Evolutionary conservation across 2,888 invertebrate genomes (phyloP).

Genomic region (Diabrotica balteata): DNA sequence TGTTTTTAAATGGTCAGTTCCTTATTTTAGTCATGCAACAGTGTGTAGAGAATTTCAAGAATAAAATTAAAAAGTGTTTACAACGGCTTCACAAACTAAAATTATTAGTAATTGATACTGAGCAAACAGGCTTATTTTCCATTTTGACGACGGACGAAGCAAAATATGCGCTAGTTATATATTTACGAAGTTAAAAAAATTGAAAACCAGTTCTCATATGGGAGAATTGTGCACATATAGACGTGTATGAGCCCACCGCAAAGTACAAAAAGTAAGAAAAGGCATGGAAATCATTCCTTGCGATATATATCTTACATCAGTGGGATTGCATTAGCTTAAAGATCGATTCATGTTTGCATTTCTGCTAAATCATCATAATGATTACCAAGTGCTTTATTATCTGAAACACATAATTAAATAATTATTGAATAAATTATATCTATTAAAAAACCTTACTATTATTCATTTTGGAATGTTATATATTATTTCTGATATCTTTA

Average conservation of each 20-base stretch:
- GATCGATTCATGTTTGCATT: too few relatives aligned
- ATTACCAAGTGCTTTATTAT: too few relatives aligned
- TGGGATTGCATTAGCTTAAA: background rate
- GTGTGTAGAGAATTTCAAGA: background rate
- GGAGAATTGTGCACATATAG: constrained; percentile 45
- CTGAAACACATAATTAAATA: too few relatives aligned
- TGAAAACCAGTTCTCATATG: constrained; percentile 36
- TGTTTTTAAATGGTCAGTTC: too few relatives aligned
- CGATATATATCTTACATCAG: background rate
- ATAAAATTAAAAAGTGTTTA: constrained; percentile 3
- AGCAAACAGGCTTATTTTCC: constrained; percentile 28
- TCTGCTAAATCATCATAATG: too few relatives aligned
- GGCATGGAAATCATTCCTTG: constrained; percentile 19
- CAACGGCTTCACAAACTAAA: constrained; percentile 14
- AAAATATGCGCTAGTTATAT: constrained; percentile 51
- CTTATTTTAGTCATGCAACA: too few relatives aligned
- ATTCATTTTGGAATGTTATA: too few relatives aligned
- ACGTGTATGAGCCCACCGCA: constrained; percentile 48
- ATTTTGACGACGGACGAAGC: constrained; percentile 32
- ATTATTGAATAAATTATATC: too few relatives aligned
- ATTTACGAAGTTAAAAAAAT: constrained; percentile 42
- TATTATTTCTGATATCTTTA: too few relatives aligned
- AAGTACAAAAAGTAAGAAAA: constrained; percentile 47
- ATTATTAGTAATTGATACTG: constrained; percentile 26
- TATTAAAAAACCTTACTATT: too few relatives aligned